Evolutionary conservation across 1,140 invertebrate species (phyloP).

Genomic region (Ooceraea biroi): DNA sequence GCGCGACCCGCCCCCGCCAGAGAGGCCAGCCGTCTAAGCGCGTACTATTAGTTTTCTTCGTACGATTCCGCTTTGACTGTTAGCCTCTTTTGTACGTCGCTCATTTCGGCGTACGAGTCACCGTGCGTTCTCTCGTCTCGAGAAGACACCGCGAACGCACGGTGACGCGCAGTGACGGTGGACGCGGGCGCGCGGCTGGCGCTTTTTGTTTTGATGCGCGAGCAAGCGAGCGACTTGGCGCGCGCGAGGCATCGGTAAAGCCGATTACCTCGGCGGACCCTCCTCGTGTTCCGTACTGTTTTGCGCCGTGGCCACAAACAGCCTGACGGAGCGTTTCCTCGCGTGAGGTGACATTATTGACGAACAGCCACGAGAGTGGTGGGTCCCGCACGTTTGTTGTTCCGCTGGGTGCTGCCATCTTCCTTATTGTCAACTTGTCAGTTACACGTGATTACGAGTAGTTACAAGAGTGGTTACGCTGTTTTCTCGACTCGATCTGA

Average conservation of each 20-base stretch:
- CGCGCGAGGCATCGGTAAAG: constrained; percentile 21
- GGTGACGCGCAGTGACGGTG: neutral
- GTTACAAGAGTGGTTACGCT: constrained; percentile 46
- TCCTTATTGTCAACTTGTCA: constrained; percentile 67
- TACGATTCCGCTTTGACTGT: constrained; percentile 38
- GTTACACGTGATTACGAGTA: constrained; percentile 76
- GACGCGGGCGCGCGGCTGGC: neutral
- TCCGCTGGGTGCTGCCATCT: constrained; percentile 76
- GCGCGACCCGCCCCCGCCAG: constrained; percentile 72
- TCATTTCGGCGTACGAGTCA: constrained; percentile 2
- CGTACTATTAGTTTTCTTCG: constrained; percentile 67
- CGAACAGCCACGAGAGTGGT: constrained; percentile 65
- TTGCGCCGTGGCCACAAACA: constrained; percentile 10
- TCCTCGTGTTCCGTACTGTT: neutral
- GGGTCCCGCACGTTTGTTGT: constrained; percentile 73
- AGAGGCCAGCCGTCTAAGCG: constrained; percentile 67
- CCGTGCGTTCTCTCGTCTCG: constrained; percentile 12
- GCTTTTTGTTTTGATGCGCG: constrained; percentile 46
- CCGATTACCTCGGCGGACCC: neutral
- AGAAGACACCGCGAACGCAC: neutral
- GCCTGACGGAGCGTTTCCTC: constrained; percentile 15
- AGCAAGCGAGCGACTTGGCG: constrained; percentile 38
- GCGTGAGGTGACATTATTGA: constrained; percentile 66
- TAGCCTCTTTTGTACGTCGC: neutral
- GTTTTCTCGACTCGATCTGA: neutral